These are phyloP conservation scores for Tapirus terrestris DNA, from an alignment of 2,113 vertebrate species.

Conservation along the genomic window DNA sequence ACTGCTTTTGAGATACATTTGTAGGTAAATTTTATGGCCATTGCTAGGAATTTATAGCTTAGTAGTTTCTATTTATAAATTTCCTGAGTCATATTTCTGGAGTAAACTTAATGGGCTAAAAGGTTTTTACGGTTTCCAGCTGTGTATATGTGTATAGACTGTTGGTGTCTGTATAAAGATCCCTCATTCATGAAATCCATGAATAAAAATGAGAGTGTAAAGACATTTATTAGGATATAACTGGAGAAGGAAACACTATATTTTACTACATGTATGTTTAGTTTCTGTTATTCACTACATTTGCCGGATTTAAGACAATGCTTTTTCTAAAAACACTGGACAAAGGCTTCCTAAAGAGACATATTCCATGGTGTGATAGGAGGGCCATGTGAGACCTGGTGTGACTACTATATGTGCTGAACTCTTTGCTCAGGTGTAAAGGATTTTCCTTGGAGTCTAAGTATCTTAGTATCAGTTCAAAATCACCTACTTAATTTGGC, in stretches of 20 bases:
- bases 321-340: neutral
- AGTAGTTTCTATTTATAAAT: conserved; percentile 35
- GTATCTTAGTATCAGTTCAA: neutral
- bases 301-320: conserved; percentile 36
- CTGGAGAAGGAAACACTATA: neutral
- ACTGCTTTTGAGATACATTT: conserved; percentile 13
- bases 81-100: neutral
- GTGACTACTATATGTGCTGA: neutral
- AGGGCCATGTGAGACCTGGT: neutral
- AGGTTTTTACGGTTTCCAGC: conserved; percentile 29
- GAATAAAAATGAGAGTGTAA: conserved; percentile 45
- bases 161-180: neutral
- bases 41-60: conserved; percentile 44
- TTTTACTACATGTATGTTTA: neutral
- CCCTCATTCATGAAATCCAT: neutral
- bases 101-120: conserved; percentile 42
- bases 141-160: neutral
- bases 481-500: neutral
- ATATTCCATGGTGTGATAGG: neutral
- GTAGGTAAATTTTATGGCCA: conserved; percentile 44
- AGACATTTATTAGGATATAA: conserved; percentile 28
- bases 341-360: neutral
- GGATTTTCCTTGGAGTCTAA: neutral
- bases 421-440: neutral
- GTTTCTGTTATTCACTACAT: neutral